Evolutionary conservation across 2,888 invertebrate genomes (phyloP).

Genomic region (Leucoma salicis): DNA sequence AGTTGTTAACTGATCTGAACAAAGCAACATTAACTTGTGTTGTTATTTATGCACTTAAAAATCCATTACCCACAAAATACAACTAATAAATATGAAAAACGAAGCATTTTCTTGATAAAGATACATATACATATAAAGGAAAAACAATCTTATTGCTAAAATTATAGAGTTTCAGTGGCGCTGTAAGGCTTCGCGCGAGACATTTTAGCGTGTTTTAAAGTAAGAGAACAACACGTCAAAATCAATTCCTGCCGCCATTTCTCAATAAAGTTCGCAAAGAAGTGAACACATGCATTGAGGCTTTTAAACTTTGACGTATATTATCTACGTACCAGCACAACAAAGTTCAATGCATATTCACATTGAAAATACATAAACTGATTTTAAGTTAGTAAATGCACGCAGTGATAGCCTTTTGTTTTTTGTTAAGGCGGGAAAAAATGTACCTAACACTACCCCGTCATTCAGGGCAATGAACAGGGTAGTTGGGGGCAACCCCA

Average conservation of each 20-base stretch:
- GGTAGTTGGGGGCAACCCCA: no score
- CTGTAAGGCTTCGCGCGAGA: constrained; percentile 5
- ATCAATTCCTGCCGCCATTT: constrained; percentile 76
- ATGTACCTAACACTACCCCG: no score
- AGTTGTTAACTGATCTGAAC: constrained; percentile 35
- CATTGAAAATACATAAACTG: no score
- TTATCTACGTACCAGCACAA: constrained; percentile 30
- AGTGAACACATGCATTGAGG: constrained; percentile 61
- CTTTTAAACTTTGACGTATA: constrained; percentile 74
- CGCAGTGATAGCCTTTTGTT: no score
- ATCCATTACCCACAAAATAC: constrained; percentile 75
- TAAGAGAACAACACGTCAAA: constrained; percentile 64
- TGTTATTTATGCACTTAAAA: constrained; percentile 77
- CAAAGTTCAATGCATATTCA: no score
- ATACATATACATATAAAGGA: constrained; percentile 9
- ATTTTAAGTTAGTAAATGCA: no score
- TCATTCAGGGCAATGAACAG: no score
- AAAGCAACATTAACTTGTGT: constrained; percentile 42
- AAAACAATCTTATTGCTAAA: constrained; percentile 14
- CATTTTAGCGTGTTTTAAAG: constrained; percentile 63
- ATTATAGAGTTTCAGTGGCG: constrained; percentile 23
- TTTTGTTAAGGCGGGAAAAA: no score
- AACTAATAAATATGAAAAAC: constrained; percentile 73
- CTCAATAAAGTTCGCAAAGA: constrained; percentile 68
- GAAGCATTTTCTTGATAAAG: constrained; percentile 50